Evolutionary conservation across 2,888 invertebrate genomes (phyloP).

Genomic region (Drosophila kokeensis): DNA sequence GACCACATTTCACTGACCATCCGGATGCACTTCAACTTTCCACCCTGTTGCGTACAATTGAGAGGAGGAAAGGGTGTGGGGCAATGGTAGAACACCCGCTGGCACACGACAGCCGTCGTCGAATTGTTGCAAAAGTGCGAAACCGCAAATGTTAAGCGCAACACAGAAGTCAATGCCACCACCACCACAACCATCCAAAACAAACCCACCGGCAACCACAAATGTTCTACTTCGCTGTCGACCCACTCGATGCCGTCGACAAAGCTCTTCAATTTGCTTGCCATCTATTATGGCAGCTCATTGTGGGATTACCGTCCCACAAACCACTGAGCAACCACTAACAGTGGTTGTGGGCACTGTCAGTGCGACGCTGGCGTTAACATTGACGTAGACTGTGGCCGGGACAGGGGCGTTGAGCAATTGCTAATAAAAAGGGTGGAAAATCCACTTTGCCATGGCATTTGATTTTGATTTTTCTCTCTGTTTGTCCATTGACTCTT

Average conservation of each 20-base stretch:
- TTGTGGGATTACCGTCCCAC: constrained; percentile 78
- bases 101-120: constrained; percentile 55
- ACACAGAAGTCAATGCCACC: constrained; percentile 81
- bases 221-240: constrained; percentile 40
- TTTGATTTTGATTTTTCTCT: constrained; percentile 80
- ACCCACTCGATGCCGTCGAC: constrained; percentile 57
- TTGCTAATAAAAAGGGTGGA: constrained; percentile 82
- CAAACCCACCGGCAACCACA: constrained; percentile 64
- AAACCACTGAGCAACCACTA: constrained; percentile 44
- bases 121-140: constrained; percentile 83
- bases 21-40: constrained; percentile 83
- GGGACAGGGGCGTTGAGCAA: constrained; percentile 56
- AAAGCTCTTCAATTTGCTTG: constrained; percentile 83
- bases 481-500: constrained; percentile 56
- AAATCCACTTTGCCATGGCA: constrained; percentile 83
- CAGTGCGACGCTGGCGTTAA: constrained; percentile 19
- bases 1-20: constrained; percentile 68
- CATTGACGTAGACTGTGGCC: constrained; percentile 15
- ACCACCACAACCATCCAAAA: constrained; percentile 30
- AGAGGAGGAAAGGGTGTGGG: not conserved
- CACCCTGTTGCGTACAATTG: constrained; percentile 83
- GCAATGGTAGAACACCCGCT: constrained; percentile 42
- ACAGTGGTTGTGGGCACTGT: constrained; percentile 17
- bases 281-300: constrained; percentile 83
- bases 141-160: constrained; percentile 84